Base-by-base conservation (phyloP, 2,888 invertebrate genomes). In the Prenolepis imparis region DNA sequence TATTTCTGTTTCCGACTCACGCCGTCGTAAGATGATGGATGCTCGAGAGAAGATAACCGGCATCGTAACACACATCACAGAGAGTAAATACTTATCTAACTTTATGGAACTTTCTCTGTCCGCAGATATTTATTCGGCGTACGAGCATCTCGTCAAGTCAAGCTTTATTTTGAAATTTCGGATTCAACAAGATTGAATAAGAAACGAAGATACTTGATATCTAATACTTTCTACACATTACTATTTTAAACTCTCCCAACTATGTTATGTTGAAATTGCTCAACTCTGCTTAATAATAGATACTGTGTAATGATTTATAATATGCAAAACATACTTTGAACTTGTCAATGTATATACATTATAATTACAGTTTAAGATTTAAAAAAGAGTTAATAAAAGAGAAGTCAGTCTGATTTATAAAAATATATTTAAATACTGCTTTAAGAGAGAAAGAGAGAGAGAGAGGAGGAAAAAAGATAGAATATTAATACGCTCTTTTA, bases 1-100 rank as follows among this genome's bases (percentile, higher is more conserved):
- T 88, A 87, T 86, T 86, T 85, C 82, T 59, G 44, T 36, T 70
- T 32, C 9, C 70, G 70, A 12, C 77, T 32, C 70, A 55, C 41
- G 44, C 32, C 41, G 32, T 5, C 70, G 57, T 59, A 41, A 80
- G 72, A 80, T 80, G 72, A 80, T 36, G 72, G 72, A 80, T 72
- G 18, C 44, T 8, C 24, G 44, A 36, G 44, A 44, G 44, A 61
- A 61, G 59, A 21, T 44, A 24, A 61, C 59, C n/a, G 18, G n/a
- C 44, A 24, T 52, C 24, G 21, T 52, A 64, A 75, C 32, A 52
- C 36, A 15, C 28, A 55, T n/a, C n/a, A n/a, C n/a, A 64, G 18
- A 48, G 36, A 6, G 21, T 59, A 24, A 66, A 55, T 52, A 55
- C 67, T 77, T 67, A 41, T 55, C 55, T 32, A 41, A 32, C 57